phyloP scores from a whole-genome alignment of 37 sponge, comb jelly and placozoan species.

The Tethya wilhelma region DNA sequence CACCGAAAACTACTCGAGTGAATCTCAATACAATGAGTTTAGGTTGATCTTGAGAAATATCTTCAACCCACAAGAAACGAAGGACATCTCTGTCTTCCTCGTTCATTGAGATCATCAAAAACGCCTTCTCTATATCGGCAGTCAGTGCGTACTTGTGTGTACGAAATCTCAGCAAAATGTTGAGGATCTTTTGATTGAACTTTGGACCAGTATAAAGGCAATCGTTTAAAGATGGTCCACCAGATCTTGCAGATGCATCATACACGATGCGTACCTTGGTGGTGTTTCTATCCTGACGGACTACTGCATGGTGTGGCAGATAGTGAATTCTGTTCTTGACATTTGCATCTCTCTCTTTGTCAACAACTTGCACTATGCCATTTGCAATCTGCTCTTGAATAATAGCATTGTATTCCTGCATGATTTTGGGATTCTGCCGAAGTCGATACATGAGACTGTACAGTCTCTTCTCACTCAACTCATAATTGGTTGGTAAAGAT shows the following conservation, averaged over 20 bases:
- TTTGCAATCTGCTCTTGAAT: conserved; percentile 20
- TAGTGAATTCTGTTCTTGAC: background rate
- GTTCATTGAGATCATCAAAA: conserved; percentile 39
- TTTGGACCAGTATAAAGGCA: conserved; percentile 33
- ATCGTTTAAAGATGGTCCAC: conserved; percentile 16
- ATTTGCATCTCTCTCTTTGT: background rate
- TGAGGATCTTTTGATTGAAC: conserved; percentile 36
- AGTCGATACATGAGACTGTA: conserved; percentile 5
- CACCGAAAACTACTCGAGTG: conserved; percentile 63
- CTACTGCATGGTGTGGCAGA: conserved; percentile 22
- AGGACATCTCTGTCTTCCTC: conserved; percentile 44
- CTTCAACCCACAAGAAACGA: conserved; percentile 49
- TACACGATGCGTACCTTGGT: conserved; percentile 59
- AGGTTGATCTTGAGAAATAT: conserved; percentile 8
- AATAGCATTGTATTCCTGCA: conserved; percentile 36
- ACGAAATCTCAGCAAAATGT: conserved; percentile 32
- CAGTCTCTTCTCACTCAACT: conserved; percentile 15
- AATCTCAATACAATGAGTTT: conserved; percentile 1
- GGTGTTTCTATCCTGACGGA: conserved; percentile 27
- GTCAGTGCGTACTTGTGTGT: conserved; percentile 12
- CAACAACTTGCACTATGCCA: conserved; percentile 29
- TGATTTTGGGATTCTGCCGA: no score
- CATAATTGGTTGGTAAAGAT: conserved; percentile 23
- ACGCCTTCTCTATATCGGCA: conserved; percentile 63
- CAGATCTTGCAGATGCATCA: conserved; percentile 44